A percentile compares a stretch with the other conserved stretches of the same genome.
Evolutionary conservation across 2,888 invertebrate species (phyloP).

Genomic region (Lithophane socia): DNA sequence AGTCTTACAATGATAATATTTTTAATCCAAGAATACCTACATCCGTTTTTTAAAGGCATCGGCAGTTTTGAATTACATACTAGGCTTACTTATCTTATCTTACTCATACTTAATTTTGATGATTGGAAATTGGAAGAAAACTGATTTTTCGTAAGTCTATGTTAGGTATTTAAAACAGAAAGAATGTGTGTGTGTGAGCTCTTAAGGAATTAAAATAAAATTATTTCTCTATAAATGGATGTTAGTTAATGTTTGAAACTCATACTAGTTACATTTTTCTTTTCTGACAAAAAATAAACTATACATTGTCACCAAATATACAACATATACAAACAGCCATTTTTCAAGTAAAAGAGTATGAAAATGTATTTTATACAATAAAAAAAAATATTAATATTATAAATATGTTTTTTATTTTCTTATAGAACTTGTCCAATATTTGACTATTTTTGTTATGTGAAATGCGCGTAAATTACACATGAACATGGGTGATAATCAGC

Average conservation of each 20-base stretch:
- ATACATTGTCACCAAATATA: conserved; percentile 16
- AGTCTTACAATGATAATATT: not conserved
- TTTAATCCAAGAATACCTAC: not conserved
- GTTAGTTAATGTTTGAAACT: not conserved
- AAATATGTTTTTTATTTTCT: not conserved
- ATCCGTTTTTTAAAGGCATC: not conserved
- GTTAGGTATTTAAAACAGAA: not conserved
- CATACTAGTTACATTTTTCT: not conserved
- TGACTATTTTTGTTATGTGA: conserved; percentile 6
- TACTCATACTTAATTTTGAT: conserved; percentile 5
- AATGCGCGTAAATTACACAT: conserved; percentile 6
- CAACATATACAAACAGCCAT: conserved; percentile 21
- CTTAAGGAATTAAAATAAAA: not conserved
- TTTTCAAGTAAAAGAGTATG: conserved; percentile 11
- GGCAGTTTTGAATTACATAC: conserved; percentile 5
- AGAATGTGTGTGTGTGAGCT: not conserved
- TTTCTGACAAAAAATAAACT: not conserved
- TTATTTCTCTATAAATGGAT: not conserved
- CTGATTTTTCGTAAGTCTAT: not conserved
- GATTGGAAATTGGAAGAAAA: conserved; percentile 16
- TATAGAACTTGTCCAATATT: conserved; percentile 23
- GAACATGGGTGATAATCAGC: not conserved
- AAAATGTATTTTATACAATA: conserved; percentile 32
- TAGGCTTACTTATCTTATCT: conserved; percentile 2
- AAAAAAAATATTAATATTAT: not conserved